These are phyloP conservation scores for Leucophenga maculata DNA, from an alignment of 2,888 invertebrate genomes.

Conservation along the genomic window DNA sequence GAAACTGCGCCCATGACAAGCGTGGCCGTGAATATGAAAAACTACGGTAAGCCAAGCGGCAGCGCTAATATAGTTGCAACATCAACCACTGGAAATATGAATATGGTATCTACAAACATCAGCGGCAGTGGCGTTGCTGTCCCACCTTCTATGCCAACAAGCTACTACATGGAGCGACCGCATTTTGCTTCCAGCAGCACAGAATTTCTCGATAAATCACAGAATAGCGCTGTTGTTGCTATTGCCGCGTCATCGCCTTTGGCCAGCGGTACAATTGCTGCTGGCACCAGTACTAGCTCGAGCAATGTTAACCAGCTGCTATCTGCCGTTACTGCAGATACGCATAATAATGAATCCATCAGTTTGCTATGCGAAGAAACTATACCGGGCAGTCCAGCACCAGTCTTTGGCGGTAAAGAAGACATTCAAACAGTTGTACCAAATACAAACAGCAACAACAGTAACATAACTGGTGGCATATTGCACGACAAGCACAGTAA, in stretches of 20 bases:
- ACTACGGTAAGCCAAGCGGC: neutral
- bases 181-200: no score
- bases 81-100: neutral
- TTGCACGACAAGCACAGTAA: neutral
- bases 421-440: conserved; percentile 66
- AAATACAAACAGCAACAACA: conserved; percentile 11
- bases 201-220: no score
- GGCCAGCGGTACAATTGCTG: no score
- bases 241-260: no score
- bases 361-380: conserved; percentile 90
- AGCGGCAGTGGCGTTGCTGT: no score
- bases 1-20: conserved; percentile 24
- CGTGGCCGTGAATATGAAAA: conserved; percentile 36
- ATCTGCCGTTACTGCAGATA: conserved; percentile 55
- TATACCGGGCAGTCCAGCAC: conserved; percentile 90
- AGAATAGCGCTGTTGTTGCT: no score
- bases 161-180: no score
- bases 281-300: neutral
- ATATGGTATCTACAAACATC: no score
- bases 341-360: conserved; percentile 76
- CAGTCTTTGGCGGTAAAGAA: conserved; percentile 72
- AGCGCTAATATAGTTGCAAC: neutral
- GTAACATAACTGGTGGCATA: conserved; percentile 10
- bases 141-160: no score
- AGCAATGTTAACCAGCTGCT: neutral